Percentiles rank a stretch among this genome's conserved stretches.
These are phyloP conservation scores for Nemoura dubitans DNA, from an alignment of 2,888 invertebrate species.

Conservation along the genomic window DNA sequence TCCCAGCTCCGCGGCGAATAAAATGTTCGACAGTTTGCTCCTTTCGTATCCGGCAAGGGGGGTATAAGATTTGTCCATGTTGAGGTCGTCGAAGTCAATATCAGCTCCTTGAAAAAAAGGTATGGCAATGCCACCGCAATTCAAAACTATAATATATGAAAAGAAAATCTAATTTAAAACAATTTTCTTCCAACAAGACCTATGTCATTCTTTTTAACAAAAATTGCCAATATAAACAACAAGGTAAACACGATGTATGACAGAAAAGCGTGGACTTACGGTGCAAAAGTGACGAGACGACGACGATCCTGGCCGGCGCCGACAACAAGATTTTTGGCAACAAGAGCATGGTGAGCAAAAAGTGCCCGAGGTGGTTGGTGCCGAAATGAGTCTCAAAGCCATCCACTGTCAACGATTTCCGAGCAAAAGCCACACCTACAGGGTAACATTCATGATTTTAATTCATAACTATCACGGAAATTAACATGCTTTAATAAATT, in stretches of 20 bases:
- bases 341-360: constrained; percentile 68
- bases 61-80: constrained; percentile 52
- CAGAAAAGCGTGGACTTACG: constrained; percentile 42
- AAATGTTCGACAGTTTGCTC: constrained; percentile 57
- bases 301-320: constrained; percentile 68
- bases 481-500: no score
- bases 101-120: constrained; percentile 47
- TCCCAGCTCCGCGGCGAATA: constrained; percentile 56
- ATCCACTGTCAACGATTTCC: constrained; percentile 62
- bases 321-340: constrained; percentile 68
- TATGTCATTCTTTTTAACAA: no score
- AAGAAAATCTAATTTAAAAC: no score
- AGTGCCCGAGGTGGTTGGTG: constrained; percentile 70
- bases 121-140: no score
- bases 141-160: no score
- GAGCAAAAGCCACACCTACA: constrained; percentile 61
- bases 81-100: constrained; percentile 53
- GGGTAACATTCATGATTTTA: neutral
- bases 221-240: no score
- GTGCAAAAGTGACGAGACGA: constrained; percentile 69
- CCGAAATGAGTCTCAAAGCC: constrained; percentile 68
- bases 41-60: constrained; percentile 53
- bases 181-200: no score
- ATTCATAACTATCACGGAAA: no score
- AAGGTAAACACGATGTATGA: no score